Conservation (phyloP, 2,888 invertebrate genomes). For the Lutraria lutraria region DNA sequence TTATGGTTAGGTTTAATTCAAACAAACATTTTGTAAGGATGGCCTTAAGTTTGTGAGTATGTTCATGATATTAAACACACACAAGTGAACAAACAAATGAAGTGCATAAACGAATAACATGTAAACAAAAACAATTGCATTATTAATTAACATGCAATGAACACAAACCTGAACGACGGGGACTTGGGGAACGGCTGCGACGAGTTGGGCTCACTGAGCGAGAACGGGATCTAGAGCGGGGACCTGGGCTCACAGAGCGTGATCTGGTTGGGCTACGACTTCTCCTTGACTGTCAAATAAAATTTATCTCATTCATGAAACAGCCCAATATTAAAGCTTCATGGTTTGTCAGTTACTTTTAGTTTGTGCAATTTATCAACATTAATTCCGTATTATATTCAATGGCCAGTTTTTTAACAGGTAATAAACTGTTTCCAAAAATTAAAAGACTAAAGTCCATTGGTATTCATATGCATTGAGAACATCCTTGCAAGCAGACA, state of each 20-base stretch:
- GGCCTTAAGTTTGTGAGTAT: not conserved
- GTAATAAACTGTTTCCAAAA: not conserved
- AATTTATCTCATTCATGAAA: slow-evolving; percentile 19
- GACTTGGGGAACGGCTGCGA: slow-evolving; percentile 84
- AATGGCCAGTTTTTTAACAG: not conserved
- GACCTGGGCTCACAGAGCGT: slow-evolving; percentile 77
- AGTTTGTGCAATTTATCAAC: not conserved
- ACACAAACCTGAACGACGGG: slow-evolving; percentile 71
- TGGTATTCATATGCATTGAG: not conserved
- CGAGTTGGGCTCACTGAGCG: slow-evolving; percentile 81
- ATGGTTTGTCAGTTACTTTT: not conserved
- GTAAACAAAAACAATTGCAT: slow-evolving; percentile 31
- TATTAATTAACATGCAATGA: slow-evolving; percentile 6
- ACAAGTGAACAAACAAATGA: not conserved
- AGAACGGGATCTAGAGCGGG: slow-evolving; percentile 77
- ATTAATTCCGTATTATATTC: not conserved
- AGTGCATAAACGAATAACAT: not conserved
- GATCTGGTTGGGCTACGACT: slow-evolving; percentile 81
- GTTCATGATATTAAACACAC: not conserved
- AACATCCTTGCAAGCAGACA: not conserved
- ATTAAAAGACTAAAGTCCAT: not conserved
- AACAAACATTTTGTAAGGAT: too few species aligned
- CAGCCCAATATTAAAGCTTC: not conserved
- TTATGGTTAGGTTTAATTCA: too few species aligned
- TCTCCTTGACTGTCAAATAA: slow-evolving; percentile 76